phyloP scores from a whole-genome alignment of 1,140 invertebrate species.

The Drosophila melanogaster region DNA sequence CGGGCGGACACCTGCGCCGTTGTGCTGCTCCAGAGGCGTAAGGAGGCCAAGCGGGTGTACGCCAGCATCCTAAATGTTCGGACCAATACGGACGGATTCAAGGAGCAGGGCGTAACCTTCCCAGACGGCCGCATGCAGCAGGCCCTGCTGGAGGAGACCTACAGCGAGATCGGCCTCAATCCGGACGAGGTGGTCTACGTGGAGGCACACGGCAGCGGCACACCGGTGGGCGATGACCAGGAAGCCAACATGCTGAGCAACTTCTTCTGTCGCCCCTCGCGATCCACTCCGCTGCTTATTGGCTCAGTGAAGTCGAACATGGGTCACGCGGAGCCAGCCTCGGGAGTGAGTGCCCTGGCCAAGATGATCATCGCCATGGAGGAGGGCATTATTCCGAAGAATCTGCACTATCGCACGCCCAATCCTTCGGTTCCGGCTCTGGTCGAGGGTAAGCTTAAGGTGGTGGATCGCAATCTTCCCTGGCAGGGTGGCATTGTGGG shows the following conservation, averaged over 20 bases:
- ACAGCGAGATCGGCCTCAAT: constrained; percentile 91
- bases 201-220: constrained; percentile 99
- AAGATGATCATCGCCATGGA: constrained; percentile 97
- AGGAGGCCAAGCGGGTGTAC: constrained; percentile 92
- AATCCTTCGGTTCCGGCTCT: constrained; percentile 96
- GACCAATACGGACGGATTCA: constrained; percentile 95
- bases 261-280: constrained; percentile 92
- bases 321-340: constrained; percentile 98
- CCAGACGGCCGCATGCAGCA: constrained; percentile 95
- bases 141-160: constrained; percentile 92
- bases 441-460: constrained; percentile 93
- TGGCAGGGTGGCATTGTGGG: constrained; percentile 94
- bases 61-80: constrained; percentile 93
- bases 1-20: constrained; percentile 94
- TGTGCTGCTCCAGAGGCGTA: constrained; percentile 92
- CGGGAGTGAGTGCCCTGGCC: constrained; percentile 94
- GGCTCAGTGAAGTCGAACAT: constrained; percentile 99
- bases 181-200: constrained; percentile 93
- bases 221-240: constrained; percentile 97
- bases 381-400: constrained; percentile 92
- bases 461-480: constrained; percentile 91
- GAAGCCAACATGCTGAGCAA: constrained; percentile 97
- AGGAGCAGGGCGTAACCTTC: constrained; percentile 95
- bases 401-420: constrained; percentile 94
- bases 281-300: constrained; percentile 92